A percentile compares a stretch with the other conserved stretches of the same genome.
Conservation (phyloP, 1,140 invertebrate species). For the Radopholus similis region DNA sequence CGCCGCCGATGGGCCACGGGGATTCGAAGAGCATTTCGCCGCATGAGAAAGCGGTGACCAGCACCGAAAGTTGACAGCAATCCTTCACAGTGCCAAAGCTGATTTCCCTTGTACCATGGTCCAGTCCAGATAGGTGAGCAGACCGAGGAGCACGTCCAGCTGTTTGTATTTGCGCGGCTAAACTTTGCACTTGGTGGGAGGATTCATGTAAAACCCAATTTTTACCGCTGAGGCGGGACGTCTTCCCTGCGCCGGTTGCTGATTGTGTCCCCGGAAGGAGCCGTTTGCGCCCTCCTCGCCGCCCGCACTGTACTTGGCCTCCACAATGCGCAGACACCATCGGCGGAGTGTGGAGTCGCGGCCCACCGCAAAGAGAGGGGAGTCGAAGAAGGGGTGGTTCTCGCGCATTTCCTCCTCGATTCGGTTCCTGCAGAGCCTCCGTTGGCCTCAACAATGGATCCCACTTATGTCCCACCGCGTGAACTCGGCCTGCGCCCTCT, state of each 20-base stretch:
- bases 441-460: neutral
- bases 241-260: constrained; percentile 1
- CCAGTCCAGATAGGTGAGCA: constrained; percentile 98
- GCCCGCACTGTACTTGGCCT: constrained; percentile 86
- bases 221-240: neutral
- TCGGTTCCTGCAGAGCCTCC: constrained; percentile 45
- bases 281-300: constrained; percentile 11
- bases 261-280: neutral
- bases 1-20: constrained; percentile 59
- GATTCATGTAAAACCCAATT: neutral
- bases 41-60: constrained; percentile 91
- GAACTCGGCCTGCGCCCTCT: constrained; percentile 97
- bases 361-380: constrained; percentile 85
- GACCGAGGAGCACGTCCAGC: constrained; percentile 67
- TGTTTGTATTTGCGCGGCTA: constrained; percentile 64
- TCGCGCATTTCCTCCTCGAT: constrained; percentile 80
- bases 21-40: constrained; percentile 99
- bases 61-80: too few species aligned
- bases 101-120: too few species aligned
- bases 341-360: constrained; percentile 80
- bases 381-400: constrained; percentile 98
- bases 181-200: neutral
- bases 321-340: constrained; percentile 88
- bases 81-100: too few species aligned
- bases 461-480: constrained; percentile 64